phyloP scores from a whole-genome alignment of 2,797 vertebrate species.

The Sebastes trivittatus region DNA sequence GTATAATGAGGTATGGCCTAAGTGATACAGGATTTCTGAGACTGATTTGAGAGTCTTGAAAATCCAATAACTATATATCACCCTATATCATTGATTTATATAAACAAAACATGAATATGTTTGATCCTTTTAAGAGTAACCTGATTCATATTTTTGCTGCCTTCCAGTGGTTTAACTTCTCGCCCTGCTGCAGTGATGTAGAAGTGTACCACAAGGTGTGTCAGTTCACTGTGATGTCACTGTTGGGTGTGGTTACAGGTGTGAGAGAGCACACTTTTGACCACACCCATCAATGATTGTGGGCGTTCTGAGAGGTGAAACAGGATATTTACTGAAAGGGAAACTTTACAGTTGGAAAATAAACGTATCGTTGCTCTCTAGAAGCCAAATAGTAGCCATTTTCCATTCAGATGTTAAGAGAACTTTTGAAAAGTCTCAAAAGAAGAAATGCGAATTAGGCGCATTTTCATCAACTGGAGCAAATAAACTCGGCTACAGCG shows the following conservation, averaged over 20 bases:
- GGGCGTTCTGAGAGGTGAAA: background rate
- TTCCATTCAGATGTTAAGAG: background rate
- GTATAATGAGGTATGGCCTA: background rate
- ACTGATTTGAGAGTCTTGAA: background rate
- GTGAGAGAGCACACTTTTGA: background rate
- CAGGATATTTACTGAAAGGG: background rate
- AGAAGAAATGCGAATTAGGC: no score
- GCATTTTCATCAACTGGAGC: background rate
- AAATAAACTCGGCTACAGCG: background rate
- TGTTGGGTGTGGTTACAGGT: background rate
- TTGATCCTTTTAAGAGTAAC: background rate
- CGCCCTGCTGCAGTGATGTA: background rate
- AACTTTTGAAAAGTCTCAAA: background rate
- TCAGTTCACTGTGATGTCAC: background rate
- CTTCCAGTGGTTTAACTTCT: background rate
- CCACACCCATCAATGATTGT: background rate
- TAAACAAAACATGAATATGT: background rate
- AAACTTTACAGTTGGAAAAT: background rate
- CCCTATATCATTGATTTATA: background rate
- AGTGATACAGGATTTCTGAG: background rate
- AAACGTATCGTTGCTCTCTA: background rate
- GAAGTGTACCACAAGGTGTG: background rate
- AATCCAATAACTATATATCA: background rate
- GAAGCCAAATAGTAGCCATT: background rate
- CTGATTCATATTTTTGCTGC: no score